These are phyloP conservation scores for Podotricha telesiphe DNA, from an alignment of 2,888 invertebrate genomes.

Conservation along the genomic window DNA sequence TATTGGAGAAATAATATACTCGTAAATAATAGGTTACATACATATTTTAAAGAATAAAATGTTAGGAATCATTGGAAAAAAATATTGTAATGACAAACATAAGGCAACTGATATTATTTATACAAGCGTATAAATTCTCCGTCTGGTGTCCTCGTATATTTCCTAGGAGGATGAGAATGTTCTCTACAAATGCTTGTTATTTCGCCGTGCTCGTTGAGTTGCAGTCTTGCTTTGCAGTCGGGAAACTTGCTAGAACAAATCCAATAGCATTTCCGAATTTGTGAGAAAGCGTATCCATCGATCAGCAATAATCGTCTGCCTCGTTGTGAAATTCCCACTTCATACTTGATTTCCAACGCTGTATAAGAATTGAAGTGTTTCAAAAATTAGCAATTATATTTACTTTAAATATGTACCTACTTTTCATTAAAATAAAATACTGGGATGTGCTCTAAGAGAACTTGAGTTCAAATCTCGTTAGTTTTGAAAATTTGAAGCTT, in stretches of 20 bases:
- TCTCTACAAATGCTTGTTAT: conserved; percentile 40
- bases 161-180: conserved; percentile 47
- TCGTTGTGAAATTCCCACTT: conserved; percentile 51
- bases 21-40: too few relatives aligned
- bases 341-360: conserved; percentile 41
- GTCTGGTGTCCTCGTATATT: conserved; percentile 31
- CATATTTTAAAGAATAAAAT: background rate
- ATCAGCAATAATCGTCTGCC: conserved; percentile 53
- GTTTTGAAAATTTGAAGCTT: too few relatives aligned
- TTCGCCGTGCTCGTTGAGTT: conserved; percentile 41
- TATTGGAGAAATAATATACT: too few relatives aligned
- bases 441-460: background rate
- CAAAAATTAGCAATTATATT: background rate
- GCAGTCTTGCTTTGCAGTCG: conserved; percentile 47
- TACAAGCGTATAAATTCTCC: conserved; percentile 28
- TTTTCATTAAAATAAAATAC: background rate
- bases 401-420: too few relatives aligned
- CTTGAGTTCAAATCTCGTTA: background rate
- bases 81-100: background rate
- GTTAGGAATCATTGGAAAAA: background rate
- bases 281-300: conserved; percentile 53
- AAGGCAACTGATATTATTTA: background rate
- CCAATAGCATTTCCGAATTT: conserved; percentile 47
- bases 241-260: conserved; percentile 50
- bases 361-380: background rate